phyloP scores from a whole-genome alignment of 1,140 invertebrate species.

The Conopomorpha cramerella region DNA sequence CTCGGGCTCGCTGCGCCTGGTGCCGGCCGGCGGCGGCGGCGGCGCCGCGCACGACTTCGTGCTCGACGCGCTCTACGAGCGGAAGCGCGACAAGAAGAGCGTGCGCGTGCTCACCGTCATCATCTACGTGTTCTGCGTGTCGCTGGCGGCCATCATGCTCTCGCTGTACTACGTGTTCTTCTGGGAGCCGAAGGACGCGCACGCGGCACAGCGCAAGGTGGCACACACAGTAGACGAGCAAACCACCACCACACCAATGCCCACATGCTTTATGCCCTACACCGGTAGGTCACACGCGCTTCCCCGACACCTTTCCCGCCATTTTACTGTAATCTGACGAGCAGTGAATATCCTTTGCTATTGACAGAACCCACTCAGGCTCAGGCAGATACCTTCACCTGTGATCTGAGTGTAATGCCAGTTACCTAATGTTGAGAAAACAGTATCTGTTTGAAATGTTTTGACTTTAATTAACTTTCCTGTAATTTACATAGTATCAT shows the following conservation, averaged over 20 bases:
- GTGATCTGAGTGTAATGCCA: too few relatives aligned
- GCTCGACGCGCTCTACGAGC: constrained; percentile 80
- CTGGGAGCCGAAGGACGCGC: constrained; percentile 79
- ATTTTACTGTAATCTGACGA: not conserved
- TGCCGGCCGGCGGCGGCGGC: constrained; percentile 64
- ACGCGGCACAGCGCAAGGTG: constrained; percentile 52
- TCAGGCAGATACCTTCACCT: too few relatives aligned
- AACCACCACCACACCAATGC: constrained; percentile 53
- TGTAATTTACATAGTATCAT: too few relatives aligned
- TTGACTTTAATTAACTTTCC: too few relatives aligned
- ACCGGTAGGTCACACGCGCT: constrained; percentile 57
- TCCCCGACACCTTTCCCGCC: constrained; percentile 7
- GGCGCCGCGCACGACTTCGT: constrained; percentile 76
- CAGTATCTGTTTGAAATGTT: too few relatives aligned
- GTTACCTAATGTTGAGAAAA: too few relatives aligned
- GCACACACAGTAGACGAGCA: constrained; percentile 46
- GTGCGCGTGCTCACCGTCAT: constrained; percentile 93
- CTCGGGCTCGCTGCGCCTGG: constrained; percentile 37
- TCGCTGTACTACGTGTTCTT: constrained; percentile 95
- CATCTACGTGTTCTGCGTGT: constrained; percentile 94
- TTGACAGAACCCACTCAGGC: too few relatives aligned
- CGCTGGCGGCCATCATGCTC: constrained; percentile 90
- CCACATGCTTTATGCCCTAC: constrained; percentile 58
- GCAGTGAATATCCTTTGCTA: constrained; percentile 3
- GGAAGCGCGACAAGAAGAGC: constrained; percentile 84